Evolutionary conservation across 2,888 invertebrate species (phyloP), one percentile per base, ranked within the genome.

Genomic region (Nomada ferruginata): DNA sequence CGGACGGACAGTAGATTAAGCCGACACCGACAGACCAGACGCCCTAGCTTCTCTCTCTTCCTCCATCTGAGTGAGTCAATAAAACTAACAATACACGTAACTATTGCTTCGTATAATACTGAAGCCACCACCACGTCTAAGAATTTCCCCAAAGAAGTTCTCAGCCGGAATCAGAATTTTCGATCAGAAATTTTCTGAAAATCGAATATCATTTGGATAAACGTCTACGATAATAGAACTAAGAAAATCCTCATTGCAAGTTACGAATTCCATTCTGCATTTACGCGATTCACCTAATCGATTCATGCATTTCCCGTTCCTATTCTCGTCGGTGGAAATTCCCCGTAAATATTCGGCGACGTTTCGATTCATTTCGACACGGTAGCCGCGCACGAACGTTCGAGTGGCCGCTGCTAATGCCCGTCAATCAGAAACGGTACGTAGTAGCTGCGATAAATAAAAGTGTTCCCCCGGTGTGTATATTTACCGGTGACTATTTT

Each of bases 401-500:
- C 63, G 72, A 72, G 68, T 69, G 79, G 64, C 47, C 63, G 73
- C 64, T 65, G 69, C 65, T 42, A 44, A 82, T 72, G 66, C 64
- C 55, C 73, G 64, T 73, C 73, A 70, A 83, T 64, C 72, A 68
- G 61, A 70, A 52, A 65, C 72, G 44, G 72, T 60, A 47, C 81
- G 71, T 78, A 78, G 72, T 69, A 63, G 63, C 64, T 23, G n/a
- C 70, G 64, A 72, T 78, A 73, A 70, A 81, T 85, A 76, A 75
- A 82, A 80, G 71, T 76, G 44, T 69, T 42, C 50, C 65, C 18
- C 53, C n/a, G 53, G n/a, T 20, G 70, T 72, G 64, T 81, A 77
- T 77, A 77, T 83, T 77, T 83, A 81, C 53, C 81, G 55, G 66
- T 68, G 83, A 79, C 83, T 84, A 84, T 86, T 86, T 84, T 82